These are phyloP conservation scores for Lepidurus apus DNA, from an alignment of 1,140 invertebrate genomes.

Conservation along the genomic window DNA sequence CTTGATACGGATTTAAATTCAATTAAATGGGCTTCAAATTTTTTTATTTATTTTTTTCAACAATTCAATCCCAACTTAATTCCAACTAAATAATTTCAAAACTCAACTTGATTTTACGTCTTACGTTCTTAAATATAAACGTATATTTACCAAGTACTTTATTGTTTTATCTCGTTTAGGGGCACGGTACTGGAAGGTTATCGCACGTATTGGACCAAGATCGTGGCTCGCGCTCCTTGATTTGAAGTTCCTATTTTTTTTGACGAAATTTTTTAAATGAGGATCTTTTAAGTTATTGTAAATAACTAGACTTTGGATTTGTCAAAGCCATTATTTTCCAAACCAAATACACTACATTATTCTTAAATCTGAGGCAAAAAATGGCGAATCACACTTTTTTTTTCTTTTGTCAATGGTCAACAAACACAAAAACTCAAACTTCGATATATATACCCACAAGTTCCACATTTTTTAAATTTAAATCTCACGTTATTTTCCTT, in stretches of 20 bases:
- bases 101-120: too few species aligned
- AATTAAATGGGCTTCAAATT: too few species aligned
- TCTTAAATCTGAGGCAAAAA: conserved; percentile 22
- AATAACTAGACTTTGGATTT: neutral
- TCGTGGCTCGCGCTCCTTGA: neutral
- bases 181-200: neutral
- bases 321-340: conserved; percentile 17
- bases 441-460: conserved; percentile 1
- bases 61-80: too few species aligned
- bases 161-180: neutral
- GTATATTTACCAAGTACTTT: too few species aligned
- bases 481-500: neutral
- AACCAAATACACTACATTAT: conserved; percentile 20
- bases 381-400: conserved; percentile 14
- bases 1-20: too few species aligned
- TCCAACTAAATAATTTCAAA: too few species aligned
- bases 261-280: neutral
- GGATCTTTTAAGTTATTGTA: neutral
- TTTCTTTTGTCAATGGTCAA: conserved; percentile 8
- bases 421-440: conserved; percentile 7
- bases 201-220: neutral
- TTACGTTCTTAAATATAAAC: too few species aligned
- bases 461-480: neutral
- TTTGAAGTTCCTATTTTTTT: neutral
- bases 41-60: too few species aligned